Conservation (phyloP, 2,888 invertebrate species). For the Petrolisthes cinctipes region DNA sequence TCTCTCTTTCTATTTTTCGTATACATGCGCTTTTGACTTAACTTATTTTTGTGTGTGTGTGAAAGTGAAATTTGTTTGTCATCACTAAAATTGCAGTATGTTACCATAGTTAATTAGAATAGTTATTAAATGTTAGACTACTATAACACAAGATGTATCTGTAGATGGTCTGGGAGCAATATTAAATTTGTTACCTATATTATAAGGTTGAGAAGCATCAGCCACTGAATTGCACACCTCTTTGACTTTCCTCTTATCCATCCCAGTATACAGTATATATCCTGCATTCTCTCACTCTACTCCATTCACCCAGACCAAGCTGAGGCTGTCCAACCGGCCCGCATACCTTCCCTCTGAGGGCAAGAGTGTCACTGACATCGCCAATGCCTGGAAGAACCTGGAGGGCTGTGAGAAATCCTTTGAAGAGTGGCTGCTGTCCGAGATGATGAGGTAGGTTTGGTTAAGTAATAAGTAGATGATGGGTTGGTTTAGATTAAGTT, state of each 20-base stretch:
- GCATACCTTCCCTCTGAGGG: constrained; percentile 99
- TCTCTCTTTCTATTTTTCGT: no score
- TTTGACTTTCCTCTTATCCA: neutral
- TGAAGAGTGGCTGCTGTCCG: constrained; percentile 98
- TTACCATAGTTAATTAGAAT: no score
- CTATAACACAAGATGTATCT: no score
- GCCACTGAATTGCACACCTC: neutral
- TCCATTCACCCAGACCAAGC: constrained; percentile 84
- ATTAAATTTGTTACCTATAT: no score
- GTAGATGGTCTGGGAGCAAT: no score
- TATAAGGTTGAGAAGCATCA: neutral
- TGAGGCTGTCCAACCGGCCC: constrained; percentile 97
- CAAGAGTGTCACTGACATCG: constrained; percentile 99
- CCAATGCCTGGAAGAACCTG: constrained; percentile 97
- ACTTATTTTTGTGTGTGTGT: no score
- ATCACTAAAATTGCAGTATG: no score
- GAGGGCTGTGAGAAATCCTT: constrained; percentile 98
- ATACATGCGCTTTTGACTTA: no score
- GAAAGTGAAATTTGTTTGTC: no score
- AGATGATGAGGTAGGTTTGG: constrained; percentile 88
- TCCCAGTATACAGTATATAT: neutral
- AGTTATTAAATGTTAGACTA: no score
- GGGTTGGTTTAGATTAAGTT: no score
- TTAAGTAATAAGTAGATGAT: no score
- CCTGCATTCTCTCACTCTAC: neutral